A percentile compares a stretch with the other conserved stretches of the same genome.
Evolutionary conservation across 2,797 vertebrate species (phyloP).

Genomic region (Arctocebus calabarensis): DNA sequence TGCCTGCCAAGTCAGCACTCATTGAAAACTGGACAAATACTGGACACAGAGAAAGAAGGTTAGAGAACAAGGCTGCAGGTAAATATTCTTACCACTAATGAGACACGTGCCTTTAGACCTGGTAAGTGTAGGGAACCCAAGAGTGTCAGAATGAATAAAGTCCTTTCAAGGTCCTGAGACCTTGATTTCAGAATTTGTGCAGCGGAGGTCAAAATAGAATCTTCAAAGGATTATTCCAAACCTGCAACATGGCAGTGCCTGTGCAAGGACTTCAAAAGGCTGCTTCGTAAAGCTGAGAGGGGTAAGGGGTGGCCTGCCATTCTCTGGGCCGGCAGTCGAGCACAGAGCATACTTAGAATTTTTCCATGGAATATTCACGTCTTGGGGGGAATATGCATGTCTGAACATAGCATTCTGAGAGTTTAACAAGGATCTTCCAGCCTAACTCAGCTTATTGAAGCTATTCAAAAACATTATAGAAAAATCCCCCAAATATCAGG

Average conservation of each 20-base stretch:
- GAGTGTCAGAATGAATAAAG: background rate
- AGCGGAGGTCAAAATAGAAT: background rate
- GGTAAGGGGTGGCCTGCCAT: rapidly evolving
- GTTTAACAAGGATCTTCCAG: background rate
- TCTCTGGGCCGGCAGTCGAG: rapidly evolving
- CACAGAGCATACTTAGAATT: background rate
- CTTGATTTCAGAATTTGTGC: background rate
- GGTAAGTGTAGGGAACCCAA: background rate
- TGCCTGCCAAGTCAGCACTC: rapidly evolving
- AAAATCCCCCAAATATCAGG: conserved; percentile 3
- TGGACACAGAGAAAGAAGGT: background rate
- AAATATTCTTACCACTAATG: rapidly evolving
- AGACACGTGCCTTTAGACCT: background rate
- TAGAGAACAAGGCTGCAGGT: rapidly evolving
- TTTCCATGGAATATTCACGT: background rate
- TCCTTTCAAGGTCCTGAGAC: too few relatives aligned
- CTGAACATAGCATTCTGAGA: background rate
- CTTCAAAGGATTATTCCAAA: background rate
- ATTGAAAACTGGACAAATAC: background rate
- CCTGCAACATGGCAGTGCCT: rapidly evolving
- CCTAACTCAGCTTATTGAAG: background rate
- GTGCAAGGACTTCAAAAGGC: background rate
- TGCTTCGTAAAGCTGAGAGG: rapidly evolving
- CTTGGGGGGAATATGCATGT: background rate
- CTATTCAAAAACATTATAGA: background rate